Evolutionary conservation across 2,888 invertebrate species (phyloP).

Genomic region (Hydrotaea cyrtoneurina): DNA sequence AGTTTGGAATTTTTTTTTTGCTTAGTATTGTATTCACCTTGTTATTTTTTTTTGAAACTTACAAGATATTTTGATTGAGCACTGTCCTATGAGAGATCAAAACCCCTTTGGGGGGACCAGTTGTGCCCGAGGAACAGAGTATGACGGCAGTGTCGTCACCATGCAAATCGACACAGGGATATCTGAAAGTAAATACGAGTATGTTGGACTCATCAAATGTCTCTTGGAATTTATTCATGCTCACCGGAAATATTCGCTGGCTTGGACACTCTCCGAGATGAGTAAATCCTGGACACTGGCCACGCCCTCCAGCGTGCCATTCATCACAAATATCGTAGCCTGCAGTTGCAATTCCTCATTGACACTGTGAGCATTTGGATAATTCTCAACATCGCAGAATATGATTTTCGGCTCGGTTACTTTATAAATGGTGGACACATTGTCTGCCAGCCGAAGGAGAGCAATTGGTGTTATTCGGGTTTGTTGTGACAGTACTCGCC

Average conservation of each 20-base stretch:
- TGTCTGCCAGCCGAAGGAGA: no score
- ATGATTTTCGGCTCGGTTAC: conserved; percentile 76
- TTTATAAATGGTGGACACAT: conserved; percentile 73
- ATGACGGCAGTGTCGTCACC: conserved; percentile 76
- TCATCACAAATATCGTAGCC: conserved; percentile 73
- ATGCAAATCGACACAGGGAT: conserved; percentile 66
- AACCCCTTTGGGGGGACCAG: conserved; percentile 77
- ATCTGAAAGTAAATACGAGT: conserved; percentile 35
- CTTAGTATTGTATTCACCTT: no score
- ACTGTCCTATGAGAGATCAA: conserved; percentile 40
- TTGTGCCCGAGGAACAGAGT: conserved; percentile 78
- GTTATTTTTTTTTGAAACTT: no score
- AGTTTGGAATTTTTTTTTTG: no score
- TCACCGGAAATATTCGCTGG: no score
- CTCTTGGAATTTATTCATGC: no score
- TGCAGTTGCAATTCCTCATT: conserved; percentile 70
- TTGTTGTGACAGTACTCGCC: no score
- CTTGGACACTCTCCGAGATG: no score
- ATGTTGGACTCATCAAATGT: no score
- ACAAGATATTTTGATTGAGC: no score
- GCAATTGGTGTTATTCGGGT: no score
- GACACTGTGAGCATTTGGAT: conserved; percentile 70
- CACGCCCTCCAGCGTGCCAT: conserved; percentile 63
- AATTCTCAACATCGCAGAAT: conserved; percentile 76
- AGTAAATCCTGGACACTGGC: no score